Evolutionary conservation across 2,113 vertebrate species (phyloP), one percentile per base, ranked within the genome.

Genomic region (Microtus richardsoni): DNA sequence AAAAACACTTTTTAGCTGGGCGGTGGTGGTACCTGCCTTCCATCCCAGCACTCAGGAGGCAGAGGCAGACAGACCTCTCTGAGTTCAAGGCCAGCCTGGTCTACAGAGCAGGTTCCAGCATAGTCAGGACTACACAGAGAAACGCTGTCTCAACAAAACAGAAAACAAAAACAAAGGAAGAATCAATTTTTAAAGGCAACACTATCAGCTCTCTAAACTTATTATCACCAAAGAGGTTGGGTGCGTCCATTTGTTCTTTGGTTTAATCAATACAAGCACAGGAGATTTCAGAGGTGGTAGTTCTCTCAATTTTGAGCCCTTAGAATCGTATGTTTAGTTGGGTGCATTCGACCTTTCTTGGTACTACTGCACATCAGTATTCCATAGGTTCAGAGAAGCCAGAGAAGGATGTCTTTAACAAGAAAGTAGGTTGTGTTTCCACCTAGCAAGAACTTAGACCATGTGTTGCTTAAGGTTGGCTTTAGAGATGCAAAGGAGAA

Each of bases 21-120:
- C 3, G 3, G 16, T 71, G 68, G n/a, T n/a, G n/a, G 14, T 2
- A 0, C 3, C 3, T 0, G 0, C 19, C 3, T 73, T 39, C n/a
- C 19, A 73, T 39, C 8, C 70, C n/a, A 73, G 17, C n/a, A 21
- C 70, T 73, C 12, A 9, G 70, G 70, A 73, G 36, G 70, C 19
- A 39, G 70, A 73, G 70, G 36, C 70, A 73, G n/a, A 8, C 70
- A 22, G 70, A 71, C 4, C 36, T 39, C 36, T 39, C 19, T 71
- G 70, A 71, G 54, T 71, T 36, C 33, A 19, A 70, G 68, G 68
- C 33, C 33, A 36, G 66, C 33, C 16, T 70, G 33, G 33, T n/a
- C 33, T 36, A 70, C 66, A 70, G 33, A 70, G 68, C 14, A 8
- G n/a, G 68, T 70, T 70, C 68, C 68, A 70, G 68, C 68, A 17